These are phyloP conservation scores for Tragopan temminckii DNA, from an alignment of 2,797 vertebrate genomes.

Conservation along the genomic window DNA sequence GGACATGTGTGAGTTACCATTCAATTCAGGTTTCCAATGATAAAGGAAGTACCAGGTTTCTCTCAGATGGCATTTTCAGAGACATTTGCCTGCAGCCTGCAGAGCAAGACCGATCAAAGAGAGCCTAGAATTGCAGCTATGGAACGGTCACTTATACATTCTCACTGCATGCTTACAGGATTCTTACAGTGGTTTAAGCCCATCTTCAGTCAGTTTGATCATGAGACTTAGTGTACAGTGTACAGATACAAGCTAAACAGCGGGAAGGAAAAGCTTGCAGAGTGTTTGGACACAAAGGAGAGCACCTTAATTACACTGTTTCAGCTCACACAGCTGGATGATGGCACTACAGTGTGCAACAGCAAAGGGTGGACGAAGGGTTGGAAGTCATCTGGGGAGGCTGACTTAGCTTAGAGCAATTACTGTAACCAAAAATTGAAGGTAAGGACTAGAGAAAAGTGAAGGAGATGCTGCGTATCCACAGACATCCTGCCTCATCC, in stretches of 20 bases:
- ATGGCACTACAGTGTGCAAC: not conserved
- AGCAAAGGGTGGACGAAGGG: not conserved
- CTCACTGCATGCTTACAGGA: not conserved
- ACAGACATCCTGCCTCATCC: not conserved
- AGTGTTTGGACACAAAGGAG: not conserved
- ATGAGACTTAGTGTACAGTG: not conserved
- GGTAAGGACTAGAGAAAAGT: not conserved
- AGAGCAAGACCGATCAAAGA: not conserved
- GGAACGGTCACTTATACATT: not conserved
- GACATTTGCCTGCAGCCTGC: not conserved
- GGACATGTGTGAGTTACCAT: not conserved
- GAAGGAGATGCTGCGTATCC: not conserved
- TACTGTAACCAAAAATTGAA: not conserved
- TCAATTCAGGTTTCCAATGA: not conserved
- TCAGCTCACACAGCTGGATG: not conserved
- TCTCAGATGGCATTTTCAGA: not conserved
- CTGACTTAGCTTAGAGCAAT: not conserved
- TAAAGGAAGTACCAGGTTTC: not conserved
- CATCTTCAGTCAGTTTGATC: not conserved
- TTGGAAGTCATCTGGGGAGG: not conserved
- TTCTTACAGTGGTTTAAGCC: not conserved
- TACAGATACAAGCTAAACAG: not conserved
- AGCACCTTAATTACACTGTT: not conserved
- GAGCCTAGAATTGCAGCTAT: not conserved
- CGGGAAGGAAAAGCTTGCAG: not conserved